Evolutionary conservation across 2,113 vertebrate genomes (phyloP), one percentile per base, ranked within the genome.

Genomic region (Melanerpes aurifrons): DNA sequence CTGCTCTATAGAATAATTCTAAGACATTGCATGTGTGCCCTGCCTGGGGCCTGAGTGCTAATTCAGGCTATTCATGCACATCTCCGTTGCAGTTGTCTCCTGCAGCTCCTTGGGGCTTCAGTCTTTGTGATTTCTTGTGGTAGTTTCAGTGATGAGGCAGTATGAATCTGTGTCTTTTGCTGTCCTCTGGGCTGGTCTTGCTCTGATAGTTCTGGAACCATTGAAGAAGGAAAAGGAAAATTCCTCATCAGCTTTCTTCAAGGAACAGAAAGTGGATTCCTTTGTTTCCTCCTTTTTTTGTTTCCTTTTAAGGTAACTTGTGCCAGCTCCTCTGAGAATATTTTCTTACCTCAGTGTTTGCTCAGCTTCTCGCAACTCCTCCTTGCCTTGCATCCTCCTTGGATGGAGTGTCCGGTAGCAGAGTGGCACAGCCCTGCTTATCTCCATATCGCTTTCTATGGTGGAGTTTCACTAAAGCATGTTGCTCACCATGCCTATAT

Each of bases 391-490:
- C 2, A 0, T 43, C 28, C 63, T 94, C 12, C 78, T 40, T 28
- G 48, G 72, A 50, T 66, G 68, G 54, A 43, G 59, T 19, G 48
- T 59, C 68, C 24, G 70, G 47, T 12, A 57, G 69, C 35, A 35
- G 43, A 48, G 57, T 18, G 25, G 28, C 43, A 88, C 21, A 28
- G 25, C 57, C 17, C 77, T 56, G 25, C 61, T 77, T 48, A 43
- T n/a, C 57, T 77, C 57, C 2, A 0, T 43, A 18, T 15, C 1
- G 0, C 21, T 48, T 6, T 63, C 43, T 3, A 1, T 32, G 43
- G 18, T 3, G 47, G 69, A 69, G 43, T 53, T 78, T 53, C 53
- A 40, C 58, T 67, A 57, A 4, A 58, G 24, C 1, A 0, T 63
- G 69, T 37, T 50, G 22, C 6, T 88, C 43, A 15, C 28, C 10